Evolutionary conservation across 2,888 invertebrate species (phyloP), one percentile per base, ranked within the genome.

Genomic region (Dasysyrphus tricinctus): DNA sequence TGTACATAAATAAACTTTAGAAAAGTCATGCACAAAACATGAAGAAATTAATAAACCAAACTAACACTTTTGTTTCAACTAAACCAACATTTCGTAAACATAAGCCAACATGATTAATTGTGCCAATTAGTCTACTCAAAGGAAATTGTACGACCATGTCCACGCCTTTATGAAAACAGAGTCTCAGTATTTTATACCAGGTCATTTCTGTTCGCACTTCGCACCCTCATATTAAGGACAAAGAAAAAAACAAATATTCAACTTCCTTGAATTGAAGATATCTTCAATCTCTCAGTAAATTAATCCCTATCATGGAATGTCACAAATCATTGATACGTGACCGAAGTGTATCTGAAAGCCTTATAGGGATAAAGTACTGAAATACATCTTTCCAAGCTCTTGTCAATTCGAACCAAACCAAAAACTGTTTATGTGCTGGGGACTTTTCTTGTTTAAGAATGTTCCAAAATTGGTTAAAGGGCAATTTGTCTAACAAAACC

Each of bases 241-340:
- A 37, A 59, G 2, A 19, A 59, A 34, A n/a, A 32, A 32, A 32
- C 16, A 54, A 63, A 39, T 63, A 19, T 54, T 14, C 32, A 75
- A 8, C 34, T 67, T 67, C 37, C 34, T 57, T 39, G 37, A 57
- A 47, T 37, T 57, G 24, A 14, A 57, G 39, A 51, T 39, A 59
- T 77, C 57, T 37, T 29, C 24, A 34, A 39, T 51, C 47, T 29
- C 29, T 19, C 61, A 51, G 51, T 67, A n/a, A 54, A 78, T 72
- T 61, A 54, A 70, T 78, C 54, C 44, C 42, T n/a, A 78, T 39
- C 61, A 70, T 61, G n/a, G 19, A 72, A 61, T 72, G 70, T 69
- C 78, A 72, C 78, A 78, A 78, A 63, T 77, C 59, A 72, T 63
- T 59, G 70, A 37, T 72, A 78, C 63, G 72, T 78, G 61, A 78